Base-by-base conservation (phyloP, 1,140 invertebrate genomes). In the Drosophila persimilis region DNA sequence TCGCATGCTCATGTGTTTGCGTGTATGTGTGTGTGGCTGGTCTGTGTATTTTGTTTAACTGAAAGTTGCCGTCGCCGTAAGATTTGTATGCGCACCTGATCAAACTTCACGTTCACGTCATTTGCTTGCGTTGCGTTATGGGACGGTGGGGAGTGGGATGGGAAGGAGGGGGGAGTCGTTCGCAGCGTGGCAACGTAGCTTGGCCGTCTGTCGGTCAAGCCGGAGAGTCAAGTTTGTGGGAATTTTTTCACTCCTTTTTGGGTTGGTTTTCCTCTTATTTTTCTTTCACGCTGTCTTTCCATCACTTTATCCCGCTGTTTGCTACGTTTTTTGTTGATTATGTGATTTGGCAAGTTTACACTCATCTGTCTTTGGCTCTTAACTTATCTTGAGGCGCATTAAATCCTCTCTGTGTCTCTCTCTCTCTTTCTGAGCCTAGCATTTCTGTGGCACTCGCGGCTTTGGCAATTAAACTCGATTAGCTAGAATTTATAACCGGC, bases 81-180 rank as follows among this genome's bases (percentile, higher is more conserved):
- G 83, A 86, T 86, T 86, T 86, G 81, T 86, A 72, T 86, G 81
- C 81, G 83, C 81, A 86, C 81, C 81, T 86, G 81, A 86, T 86
- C 81, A 86, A 86, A 86, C 83, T 88, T 78, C 69, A 77, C 77
- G 81, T 85, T 80, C 73, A 63, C 80, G 77, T 84, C 81, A 84
- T 84, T 84, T 85, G 73, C 80, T 63, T 58, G 81, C 67, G 73
- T 65, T 71, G 73, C 64, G 71, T 73, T 84, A 57, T 63, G 35
- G 13, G 35, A 1, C 0, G 11, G 9, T 13, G 35, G 11, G 0
- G 17, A 17, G 2, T 11, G 4, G 9, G 35, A 8, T 0, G 2
- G 8, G 31, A 3, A 0, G 31, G 35, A 1, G 11, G 8, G 11
- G 35, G 11, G 11, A 39, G 4, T 4, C 35, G 11, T 39, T 13